phyloP scores from a whole-genome alignment of 2,113 vertebrate genomes.

The Saguinus midas region DNA sequence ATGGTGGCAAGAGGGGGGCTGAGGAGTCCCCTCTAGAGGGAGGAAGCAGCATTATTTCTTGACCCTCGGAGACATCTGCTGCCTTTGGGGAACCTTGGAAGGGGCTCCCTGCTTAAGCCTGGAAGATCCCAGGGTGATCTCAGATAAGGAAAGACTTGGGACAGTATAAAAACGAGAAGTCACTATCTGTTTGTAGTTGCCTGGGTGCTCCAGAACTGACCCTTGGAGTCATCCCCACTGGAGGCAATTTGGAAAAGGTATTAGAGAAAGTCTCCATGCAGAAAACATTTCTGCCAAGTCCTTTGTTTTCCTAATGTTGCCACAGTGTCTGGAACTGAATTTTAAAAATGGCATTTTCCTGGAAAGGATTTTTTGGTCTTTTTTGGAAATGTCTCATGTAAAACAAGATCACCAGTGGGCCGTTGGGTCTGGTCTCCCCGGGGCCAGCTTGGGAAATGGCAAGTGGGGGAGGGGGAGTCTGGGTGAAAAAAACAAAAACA shows the following conservation, averaged over 20 bases:
- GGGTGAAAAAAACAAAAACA: slow-evolving; percentile 44
- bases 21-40: background rate
- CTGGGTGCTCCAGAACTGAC: slow-evolving; percentile 20
- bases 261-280: slow-evolving; percentile 56
- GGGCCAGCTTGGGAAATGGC: slow-evolving; percentile 42
- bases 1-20: background rate
- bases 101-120: background rate
- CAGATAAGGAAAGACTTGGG: background rate
- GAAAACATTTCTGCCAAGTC: slow-evolving; percentile 71
- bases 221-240: background rate
- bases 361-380: slow-evolving; percentile 74
- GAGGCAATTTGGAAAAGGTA: slow-evolving; percentile 66
- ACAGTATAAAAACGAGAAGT: background rate
- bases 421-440: slow-evolving; percentile 19
- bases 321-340: slow-evolving; percentile 67
- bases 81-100: background rate
- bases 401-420: slow-evolving; percentile 71
- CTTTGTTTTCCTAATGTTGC: slow-evolving; percentile 78
- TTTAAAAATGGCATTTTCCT: slow-evolving; percentile 78
- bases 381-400: slow-evolving; percentile 76
- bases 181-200: background rate
- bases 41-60: background rate
- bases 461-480: background rate
- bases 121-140: background rate
- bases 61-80: background rate